phyloP scores from a whole-genome alignment of 2,113 vertebrate genomes.

The Mus musculus region DNA sequence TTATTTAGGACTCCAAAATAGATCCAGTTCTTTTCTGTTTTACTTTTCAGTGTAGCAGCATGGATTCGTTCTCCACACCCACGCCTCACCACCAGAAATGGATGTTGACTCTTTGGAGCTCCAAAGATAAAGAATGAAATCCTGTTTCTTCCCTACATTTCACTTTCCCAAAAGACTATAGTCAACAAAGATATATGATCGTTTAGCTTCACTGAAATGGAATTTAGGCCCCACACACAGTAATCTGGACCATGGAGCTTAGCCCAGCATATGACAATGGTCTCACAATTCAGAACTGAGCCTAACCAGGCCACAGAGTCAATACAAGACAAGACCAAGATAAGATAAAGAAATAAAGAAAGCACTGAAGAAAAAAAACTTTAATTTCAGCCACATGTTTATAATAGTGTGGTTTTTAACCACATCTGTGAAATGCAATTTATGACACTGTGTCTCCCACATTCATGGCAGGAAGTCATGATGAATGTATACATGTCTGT shows the following conservation, averaged over 20 bases:
- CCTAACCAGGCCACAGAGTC: not conserved
- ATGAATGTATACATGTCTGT: too few relatives aligned
- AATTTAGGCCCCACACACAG: not conserved
- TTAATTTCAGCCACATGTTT: not conserved
- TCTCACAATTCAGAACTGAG: not conserved
- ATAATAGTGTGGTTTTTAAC: constrained; percentile 24
- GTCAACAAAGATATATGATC: not conserved
- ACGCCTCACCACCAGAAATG: not conserved
- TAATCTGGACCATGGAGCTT: not conserved
- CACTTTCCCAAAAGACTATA: not conserved
- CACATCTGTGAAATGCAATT: not conserved
- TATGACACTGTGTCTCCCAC: not conserved
- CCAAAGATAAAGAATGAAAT: not conserved
- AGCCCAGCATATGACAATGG: not conserved
- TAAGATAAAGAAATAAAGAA: not conserved
- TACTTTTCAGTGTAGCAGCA: not conserved
- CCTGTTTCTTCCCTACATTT: not conserved
- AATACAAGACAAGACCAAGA: not conserved
- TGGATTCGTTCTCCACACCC: not conserved
- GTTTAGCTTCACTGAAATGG: not conserved
- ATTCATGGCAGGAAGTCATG: not conserved
- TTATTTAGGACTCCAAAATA: not conserved
- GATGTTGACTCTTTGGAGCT: not conserved
- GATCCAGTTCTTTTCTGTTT: not conserved
- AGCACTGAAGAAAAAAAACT: not conserved